These are phyloP conservation scores for Heliconius congener DNA, from an alignment of 1,140 invertebrate species.

Conservation along the genomic window DNA sequence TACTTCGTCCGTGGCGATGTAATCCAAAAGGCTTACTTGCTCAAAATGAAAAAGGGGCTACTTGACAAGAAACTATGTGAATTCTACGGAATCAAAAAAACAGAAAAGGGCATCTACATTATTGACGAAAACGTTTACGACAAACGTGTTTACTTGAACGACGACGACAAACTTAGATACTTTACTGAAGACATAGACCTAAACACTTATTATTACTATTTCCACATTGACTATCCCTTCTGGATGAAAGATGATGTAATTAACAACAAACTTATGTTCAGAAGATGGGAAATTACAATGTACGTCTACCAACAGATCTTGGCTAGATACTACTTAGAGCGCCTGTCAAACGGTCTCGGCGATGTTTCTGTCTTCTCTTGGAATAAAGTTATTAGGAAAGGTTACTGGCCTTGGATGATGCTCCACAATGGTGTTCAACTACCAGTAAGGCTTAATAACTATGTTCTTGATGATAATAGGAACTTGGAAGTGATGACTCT, in stretches of 20 bases:
- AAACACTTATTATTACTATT: conserved; percentile 86
- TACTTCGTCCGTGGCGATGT: conserved; percentile 83
- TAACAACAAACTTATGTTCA: conserved; percentile 76
- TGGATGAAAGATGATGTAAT: conserved; percentile 83
- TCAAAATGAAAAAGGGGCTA: conserved; percentile 80
- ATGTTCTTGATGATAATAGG: conserved; percentile 75
- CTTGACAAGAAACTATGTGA: conserved; percentile 69
- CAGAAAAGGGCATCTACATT: conserved; percentile 68
- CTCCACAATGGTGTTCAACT: conserved; percentile 85
- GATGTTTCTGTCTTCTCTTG: conserved; percentile 80
- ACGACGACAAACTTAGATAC: conserved; percentile 82
- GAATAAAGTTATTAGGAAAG: conserved; percentile 80
- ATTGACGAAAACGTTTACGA: conserved; percentile 75
- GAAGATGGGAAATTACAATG: conserved; percentile 83
- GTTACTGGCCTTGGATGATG: conserved; percentile 84
- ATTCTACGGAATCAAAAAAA: conserved; percentile 71
- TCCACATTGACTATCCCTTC: conserved; percentile 85
- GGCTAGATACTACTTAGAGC: conserved; percentile 85
- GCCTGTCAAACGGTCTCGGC: conserved; percentile 83
- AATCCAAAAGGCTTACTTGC: conserved; percentile 82
- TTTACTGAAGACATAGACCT: conserved; percentile 87
- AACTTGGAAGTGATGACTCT: conserved; percentile 78
- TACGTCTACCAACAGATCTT: conserved; percentile 84
- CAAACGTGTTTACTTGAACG: conserved; percentile 66
- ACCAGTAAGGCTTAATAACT: conserved; percentile 83